Conservation (phyloP, 2,113 vertebrate genomes). For the Larimichthys polyactis region DNA sequence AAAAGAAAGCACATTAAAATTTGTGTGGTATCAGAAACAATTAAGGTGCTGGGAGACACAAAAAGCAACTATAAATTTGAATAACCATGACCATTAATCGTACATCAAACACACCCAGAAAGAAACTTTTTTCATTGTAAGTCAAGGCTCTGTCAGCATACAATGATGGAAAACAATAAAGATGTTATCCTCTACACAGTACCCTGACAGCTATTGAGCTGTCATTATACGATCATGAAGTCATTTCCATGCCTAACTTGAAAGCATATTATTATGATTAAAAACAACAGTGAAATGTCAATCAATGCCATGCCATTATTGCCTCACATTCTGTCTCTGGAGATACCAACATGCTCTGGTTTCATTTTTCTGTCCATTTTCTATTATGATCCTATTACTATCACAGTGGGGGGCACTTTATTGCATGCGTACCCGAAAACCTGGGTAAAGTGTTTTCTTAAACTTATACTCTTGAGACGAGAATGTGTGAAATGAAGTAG, state of each 20-base stretch:
- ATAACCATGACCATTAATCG: constrained; percentile 57
- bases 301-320: constrained; percentile 76
- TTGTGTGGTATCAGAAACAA: constrained; percentile 56
- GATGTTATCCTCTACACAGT: constrained; percentile 73
- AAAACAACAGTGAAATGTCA: constrained; percentile 78
- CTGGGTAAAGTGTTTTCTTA: constrained; percentile 16
- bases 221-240: constrained; percentile 79
- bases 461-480: neutral
- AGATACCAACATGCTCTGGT: constrained; percentile 48
- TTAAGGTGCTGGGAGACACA: constrained; percentile 45
- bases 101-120: constrained; percentile 53
- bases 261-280: constrained; percentile 81
- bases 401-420: constrained; percentile 49
- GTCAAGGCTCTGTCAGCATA: constrained; percentile 72
- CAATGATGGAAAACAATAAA: constrained; percentile 81
- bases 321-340: constrained; percentile 59
- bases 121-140: constrained; percentile 57
- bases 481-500: neutral
- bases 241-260: constrained; percentile 78
- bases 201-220: constrained; percentile 75
- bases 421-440: constrained; percentile 10
- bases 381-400: constrained; percentile 65
- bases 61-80: constrained; percentile 50
- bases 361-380: constrained; percentile 53
- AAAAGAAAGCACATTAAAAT: constrained; percentile 30